Conservation (phyloP, 2,113 vertebrate genomes). For the Menura novaehollandiae region DNA sequence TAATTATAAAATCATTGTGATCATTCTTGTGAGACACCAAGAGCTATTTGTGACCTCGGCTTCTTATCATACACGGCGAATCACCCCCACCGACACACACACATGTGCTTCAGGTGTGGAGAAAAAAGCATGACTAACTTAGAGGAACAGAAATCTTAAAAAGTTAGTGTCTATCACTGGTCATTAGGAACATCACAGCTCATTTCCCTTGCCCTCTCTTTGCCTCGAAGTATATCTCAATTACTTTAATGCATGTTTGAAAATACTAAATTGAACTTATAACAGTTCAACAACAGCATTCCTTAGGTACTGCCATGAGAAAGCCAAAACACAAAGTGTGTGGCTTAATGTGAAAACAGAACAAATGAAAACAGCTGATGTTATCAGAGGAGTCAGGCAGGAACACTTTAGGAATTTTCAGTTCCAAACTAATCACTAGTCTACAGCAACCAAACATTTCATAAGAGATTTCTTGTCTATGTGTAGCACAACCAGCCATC, state of each 20-base stretch:
- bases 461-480: neutral
- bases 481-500: neutral
- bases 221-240: neutral
- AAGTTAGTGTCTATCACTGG: neutral
- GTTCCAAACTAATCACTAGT: conserved; percentile 4
- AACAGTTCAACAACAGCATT: neutral
- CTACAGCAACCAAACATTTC: neutral
- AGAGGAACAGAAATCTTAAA: neutral
- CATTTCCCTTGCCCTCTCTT: neutral
- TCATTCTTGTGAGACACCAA: neutral
- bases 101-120: accelerated
- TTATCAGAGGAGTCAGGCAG: neutral
- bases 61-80: neutral
- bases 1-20: neutral
- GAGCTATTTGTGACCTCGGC: neutral
- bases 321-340: neutral
- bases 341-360: neutral
- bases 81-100: neutral
- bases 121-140: neutral
- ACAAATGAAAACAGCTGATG: neutral
- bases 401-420: neutral
- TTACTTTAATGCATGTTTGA: neutral
- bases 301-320: neutral
- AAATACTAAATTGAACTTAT: neutral
- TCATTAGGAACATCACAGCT: neutral